Conservation (phyloP, 2,888 invertebrate genomes). For the Phorcus lineatus region DNA sequence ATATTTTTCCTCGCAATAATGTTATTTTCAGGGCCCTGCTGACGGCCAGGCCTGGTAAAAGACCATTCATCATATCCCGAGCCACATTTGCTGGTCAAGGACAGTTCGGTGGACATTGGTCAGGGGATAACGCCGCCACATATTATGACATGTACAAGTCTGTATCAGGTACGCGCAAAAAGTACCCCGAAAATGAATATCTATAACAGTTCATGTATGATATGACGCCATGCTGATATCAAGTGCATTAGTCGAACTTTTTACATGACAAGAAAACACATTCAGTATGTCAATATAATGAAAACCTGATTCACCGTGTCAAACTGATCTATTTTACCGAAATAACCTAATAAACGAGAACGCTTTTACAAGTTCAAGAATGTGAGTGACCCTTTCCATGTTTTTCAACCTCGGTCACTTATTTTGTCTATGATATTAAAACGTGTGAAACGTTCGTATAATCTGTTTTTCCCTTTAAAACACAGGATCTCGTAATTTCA, state of each 20-base stretch:
- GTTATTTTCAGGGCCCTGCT: slow-evolving; percentile 55
- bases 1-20: not conserved
- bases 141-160: slow-evolving; percentile 72
- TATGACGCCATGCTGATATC: not conserved
- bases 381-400: too few relatives aligned
- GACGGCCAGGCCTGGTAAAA: slow-evolving; percentile 79
- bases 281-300: too few relatives aligned
- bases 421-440: not conserved
- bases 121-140: slow-evolving; percentile 61
- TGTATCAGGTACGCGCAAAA: slow-evolving; percentile 76
- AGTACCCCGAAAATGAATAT: not conserved
- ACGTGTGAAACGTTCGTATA: not conserved
- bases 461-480: not conserved
- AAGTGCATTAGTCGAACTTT: too few relatives aligned
- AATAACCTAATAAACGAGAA: too few relatives aligned
- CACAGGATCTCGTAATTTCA: too few relatives aligned
- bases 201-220: not conserved
- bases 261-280: too few relatives aligned
- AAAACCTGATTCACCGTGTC: too few relatives aligned
- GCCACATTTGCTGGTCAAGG: slow-evolving; percentile 62
- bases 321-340: too few relatives aligned
- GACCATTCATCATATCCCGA: slow-evolving; percentile 80
- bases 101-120: slow-evolving; percentile 62
- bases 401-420: not conserved
- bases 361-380: too few relatives aligned